A percentile compares a stretch with the other conserved stretches of the same genome.
These are phyloP conservation scores for Didymodactylos carnosus DNA, from an alignment of 2,888 invertebrate genomes.

Conservation along the genomic window DNA sequence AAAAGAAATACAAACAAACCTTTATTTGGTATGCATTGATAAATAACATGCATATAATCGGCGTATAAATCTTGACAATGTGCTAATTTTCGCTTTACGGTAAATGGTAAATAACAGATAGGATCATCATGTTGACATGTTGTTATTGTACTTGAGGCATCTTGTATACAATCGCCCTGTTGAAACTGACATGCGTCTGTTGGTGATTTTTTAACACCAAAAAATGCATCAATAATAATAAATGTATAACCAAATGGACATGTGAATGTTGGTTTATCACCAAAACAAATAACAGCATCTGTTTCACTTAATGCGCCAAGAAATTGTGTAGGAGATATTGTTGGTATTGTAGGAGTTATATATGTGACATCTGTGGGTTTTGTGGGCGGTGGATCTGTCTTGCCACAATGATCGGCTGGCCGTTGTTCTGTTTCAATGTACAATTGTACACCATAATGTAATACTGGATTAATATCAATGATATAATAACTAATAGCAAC, in stretches of 20 bases:
- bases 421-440: neutral
- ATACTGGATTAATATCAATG: neutral
- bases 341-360: neutral
- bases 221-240: neutral
- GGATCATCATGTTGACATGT: neutral
- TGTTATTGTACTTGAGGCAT: neutral
- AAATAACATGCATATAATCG: conserved; percentile 2
- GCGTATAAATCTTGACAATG: neutral
- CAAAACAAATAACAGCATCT: neutral
- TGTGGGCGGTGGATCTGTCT: neutral
- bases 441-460: neutral
- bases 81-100: neutral
- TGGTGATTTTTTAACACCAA: neutral
- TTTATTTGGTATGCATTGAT: conserved; percentile 11
- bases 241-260: neutral
- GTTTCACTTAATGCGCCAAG: neutral
- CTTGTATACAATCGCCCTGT: neutral
- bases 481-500: neutral
- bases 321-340: neutral
- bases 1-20: neutral
- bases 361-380: neutral
- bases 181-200: neutral
- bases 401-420: neutral
- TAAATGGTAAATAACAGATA: neutral
- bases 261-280: no score